A percentile compares a stretch with the other conserved stretches of the same genome.
These are phyloP conservation scores for Melinaea menophilus DNA, from an alignment of 2,888 invertebrate species.

Conservation along the genomic window DNA sequence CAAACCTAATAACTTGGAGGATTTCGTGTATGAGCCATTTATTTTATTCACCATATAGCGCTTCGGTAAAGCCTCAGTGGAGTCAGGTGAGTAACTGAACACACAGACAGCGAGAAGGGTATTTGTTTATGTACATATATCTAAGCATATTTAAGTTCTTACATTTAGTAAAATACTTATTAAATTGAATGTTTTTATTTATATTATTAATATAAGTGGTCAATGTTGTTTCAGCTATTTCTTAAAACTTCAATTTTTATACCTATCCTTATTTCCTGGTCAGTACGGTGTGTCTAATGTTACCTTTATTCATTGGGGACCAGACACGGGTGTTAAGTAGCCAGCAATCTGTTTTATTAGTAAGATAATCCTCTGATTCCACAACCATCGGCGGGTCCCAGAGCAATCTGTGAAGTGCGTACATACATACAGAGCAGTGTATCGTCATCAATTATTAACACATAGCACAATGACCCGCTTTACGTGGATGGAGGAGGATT, in stretches of 20 bases:
- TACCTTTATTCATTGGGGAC: too few relatives aligned
- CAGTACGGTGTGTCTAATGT: too few relatives aligned
- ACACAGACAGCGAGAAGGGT: not conserved
- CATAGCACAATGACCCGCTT: conserved; percentile 7
- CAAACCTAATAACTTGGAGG: conserved; percentile 3
- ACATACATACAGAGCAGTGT: conserved; percentile 16
- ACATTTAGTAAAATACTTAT: too few relatives aligned
- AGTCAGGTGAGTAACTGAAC: not conserved
- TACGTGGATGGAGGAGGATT: too few relatives aligned
- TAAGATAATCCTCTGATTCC: conserved; percentile 5
- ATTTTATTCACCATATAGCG: conserved; percentile 15
- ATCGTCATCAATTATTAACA: conserved; percentile 21
- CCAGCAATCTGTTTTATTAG: not conserved
- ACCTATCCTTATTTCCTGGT: too few relatives aligned
- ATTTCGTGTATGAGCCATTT: conserved; percentile 11
- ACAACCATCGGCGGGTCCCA: conserved; percentile 18
- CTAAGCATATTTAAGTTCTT: too few relatives aligned
- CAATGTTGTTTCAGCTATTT: too few relatives aligned
- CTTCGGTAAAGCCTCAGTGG: not conserved
- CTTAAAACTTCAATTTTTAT: too few relatives aligned
- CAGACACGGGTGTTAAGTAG: too few relatives aligned
- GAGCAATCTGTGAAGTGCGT: conserved; percentile 24
- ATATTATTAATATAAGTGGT: too few relatives aligned
- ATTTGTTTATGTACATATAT: not conserved
- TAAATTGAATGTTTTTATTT: too few relatives aligned